Evolutionary conservation across 2,888 invertebrate genomes (phyloP).

Genomic region (Synanthedon andrenaeformis): DNA sequence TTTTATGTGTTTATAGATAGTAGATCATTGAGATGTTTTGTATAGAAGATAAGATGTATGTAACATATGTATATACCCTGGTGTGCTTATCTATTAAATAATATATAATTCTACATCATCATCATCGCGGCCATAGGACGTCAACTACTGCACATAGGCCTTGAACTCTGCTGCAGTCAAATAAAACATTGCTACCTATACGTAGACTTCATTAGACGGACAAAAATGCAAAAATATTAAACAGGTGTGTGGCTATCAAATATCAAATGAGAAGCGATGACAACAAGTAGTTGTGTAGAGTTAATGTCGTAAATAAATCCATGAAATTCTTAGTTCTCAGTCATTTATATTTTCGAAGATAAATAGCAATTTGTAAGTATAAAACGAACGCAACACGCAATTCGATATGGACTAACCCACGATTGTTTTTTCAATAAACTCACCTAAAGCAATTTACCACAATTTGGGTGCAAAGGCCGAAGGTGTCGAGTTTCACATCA

Average conservation of each 20-base stretch:
- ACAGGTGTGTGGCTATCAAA: conserved; percentile 31
- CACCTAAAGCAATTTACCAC: conserved; percentile 61
- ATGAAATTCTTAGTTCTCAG: not conserved
- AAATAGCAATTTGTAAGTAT: conserved; percentile 19
- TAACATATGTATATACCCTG: no score
- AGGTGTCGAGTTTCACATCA: conserved; percentile 38
- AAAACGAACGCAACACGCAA: conserved; percentile 17
- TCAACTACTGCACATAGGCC: no score
- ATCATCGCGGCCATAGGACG: no score
- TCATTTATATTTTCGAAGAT: conserved; percentile 20
- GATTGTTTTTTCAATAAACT: conserved; percentile 57
- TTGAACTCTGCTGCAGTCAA: no score
- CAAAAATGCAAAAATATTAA: conserved; percentile 2
- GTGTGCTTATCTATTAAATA: no score
- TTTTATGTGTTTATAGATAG: not conserved
- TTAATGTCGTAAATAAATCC: not conserved
- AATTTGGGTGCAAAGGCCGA: conserved; percentile 59
- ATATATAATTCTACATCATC: no score
- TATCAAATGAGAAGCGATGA: conserved; percentile 30
- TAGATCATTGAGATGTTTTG: no score
- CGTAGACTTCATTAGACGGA: no score
- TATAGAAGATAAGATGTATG: no score
- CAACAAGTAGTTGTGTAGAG: conserved; percentile 11
- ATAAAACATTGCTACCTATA: no score
- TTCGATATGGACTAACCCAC: conserved; percentile 23